Base-by-base conservation (phyloP, 2,888 invertebrate species). In the Drosophila ustulata region DNA sequence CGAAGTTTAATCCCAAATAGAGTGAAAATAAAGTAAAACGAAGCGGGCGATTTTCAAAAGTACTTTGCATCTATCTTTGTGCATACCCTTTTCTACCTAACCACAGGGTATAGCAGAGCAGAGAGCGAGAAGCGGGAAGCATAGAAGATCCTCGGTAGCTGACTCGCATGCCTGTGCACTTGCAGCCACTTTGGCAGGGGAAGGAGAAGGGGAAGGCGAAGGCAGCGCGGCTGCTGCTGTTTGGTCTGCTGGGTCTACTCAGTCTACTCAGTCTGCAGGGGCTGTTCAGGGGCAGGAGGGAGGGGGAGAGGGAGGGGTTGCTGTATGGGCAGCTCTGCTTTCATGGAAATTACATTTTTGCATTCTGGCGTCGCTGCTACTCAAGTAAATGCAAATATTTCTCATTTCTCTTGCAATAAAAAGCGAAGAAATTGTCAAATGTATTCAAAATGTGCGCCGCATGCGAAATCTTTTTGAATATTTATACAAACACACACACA, bases 351-450 rank as follows among this genome's bases (percentile, higher is more conserved):
- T 86, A 89, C 89, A 86, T 89, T 86, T 86, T 85, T 86, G 86
- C 88, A 85, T 85, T 75, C 82, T 82, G 66, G 51, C 64, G 50
- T 64, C 74, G 78, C 77, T 88, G 89, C 88, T 82, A 88, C 85
- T 89, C 89, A 89, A 85, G 89, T 88, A 89, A 86, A 86, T 86
- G 85, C 89, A 86, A 86, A 86, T 86, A 86, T 88, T 86, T 86
- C 88, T 89, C 89, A 86, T 86, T 89, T 89, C 85, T 88, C 67
- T 79, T 65, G 77, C 85, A 79, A 89, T 75, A 71, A 74, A 46
- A 61, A 55, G 41, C 46, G 53, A 51, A 67, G 80, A 83, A 88
- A 89, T 82, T 89, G 88, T 88, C 89, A 85, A 85, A 85, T 89
- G 83, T 85, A 85, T 85, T 85, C 85, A 89, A 85, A 89, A 88